These are phyloP conservation scores for Sinopyrophorus schimmeli DNA, from an alignment of 2,888 invertebrate genomes.

Conservation along the genomic window DNA sequence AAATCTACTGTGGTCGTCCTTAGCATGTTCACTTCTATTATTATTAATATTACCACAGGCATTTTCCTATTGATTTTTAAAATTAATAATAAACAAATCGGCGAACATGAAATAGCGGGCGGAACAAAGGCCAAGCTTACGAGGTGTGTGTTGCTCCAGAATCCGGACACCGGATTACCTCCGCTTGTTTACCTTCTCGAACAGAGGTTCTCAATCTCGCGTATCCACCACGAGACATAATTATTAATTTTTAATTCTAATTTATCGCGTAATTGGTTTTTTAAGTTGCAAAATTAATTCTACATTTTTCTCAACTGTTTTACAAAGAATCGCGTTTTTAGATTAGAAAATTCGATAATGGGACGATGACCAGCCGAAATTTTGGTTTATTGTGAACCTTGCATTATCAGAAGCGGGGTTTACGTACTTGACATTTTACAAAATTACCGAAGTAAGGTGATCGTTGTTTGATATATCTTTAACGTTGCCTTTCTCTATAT, in stretches of 20 bases:
- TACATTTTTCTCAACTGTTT: too few species aligned
- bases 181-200: constrained; percentile 27
- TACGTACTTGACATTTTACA: constrained; percentile 15
- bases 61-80: too few species aligned
- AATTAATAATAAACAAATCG: constrained; percentile 7
- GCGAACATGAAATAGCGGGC: constrained; percentile 13
- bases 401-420: constrained; percentile 6
- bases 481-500: constrained; percentile 12
- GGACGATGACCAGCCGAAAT: too few species aligned
- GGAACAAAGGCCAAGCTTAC: constrained; percentile 16
- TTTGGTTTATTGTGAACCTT: constrained; percentile 4
- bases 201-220: constrained; percentile 13
- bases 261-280: too few species aligned
- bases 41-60: too few species aligned
- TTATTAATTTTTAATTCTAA: too few species aligned
- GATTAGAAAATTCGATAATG: too few species aligned
- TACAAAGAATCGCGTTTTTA: too few species aligned
- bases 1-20: too few species aligned
- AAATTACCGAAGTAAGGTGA: constrained; percentile 13
- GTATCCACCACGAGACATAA: too few species aligned
- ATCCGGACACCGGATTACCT: constrained; percentile 39
- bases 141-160: constrained; percentile 34
- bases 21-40: too few species aligned
- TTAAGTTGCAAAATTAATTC: too few species aligned
- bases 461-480: constrained; percentile 2